Conservation (phyloP, 2,888 invertebrate species). For the Diarsia mendica region DNA sequence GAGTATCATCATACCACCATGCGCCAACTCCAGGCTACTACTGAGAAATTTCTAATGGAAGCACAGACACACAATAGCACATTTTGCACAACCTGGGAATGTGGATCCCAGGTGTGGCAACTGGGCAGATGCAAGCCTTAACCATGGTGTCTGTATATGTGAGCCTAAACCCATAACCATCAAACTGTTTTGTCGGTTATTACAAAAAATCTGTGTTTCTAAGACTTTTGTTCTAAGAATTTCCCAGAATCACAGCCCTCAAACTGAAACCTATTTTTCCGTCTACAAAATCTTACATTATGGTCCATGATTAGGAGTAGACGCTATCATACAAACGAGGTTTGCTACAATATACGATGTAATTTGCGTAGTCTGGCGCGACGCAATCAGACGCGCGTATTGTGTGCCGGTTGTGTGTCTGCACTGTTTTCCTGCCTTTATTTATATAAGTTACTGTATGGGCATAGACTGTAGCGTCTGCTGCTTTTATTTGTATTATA, state of each 20-base stretch:
- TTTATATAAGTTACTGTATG: conserved; percentile 35
- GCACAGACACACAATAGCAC: too few relatives aligned
- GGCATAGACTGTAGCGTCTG: conserved; percentile 10
- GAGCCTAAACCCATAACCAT: too few relatives aligned
- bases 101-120: too few relatives aligned
- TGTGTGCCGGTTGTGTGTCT: conserved; percentile 68
- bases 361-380: conserved; percentile 82
- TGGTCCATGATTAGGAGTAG: conserved; percentile 74
- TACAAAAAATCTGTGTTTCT: background rate
- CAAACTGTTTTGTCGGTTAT: background rate
- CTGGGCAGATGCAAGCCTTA: too few relatives aligned
- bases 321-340: conserved; percentile 76
- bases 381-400: conserved; percentile 84
- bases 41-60: too few relatives aligned
- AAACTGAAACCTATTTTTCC: conserved; percentile 1
- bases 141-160: too few relatives aligned
- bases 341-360: conserved; percentile 76
- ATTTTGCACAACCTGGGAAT: too few relatives aligned
- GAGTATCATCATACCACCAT: too few relatives aligned
- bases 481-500: conserved; percentile 12
- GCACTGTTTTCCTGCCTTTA: conserved; percentile 50
- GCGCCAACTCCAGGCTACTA: too few relatives aligned
- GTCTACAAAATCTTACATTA: conserved; percentile 37
- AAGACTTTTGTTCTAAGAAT: background rate
- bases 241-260: background rate